Percentiles rank a stretch among this genome's conserved stretches.
Evolutionary conservation across 2,888 invertebrate species (phyloP).

Genomic region (Parthenolecanium corni): DNA sequence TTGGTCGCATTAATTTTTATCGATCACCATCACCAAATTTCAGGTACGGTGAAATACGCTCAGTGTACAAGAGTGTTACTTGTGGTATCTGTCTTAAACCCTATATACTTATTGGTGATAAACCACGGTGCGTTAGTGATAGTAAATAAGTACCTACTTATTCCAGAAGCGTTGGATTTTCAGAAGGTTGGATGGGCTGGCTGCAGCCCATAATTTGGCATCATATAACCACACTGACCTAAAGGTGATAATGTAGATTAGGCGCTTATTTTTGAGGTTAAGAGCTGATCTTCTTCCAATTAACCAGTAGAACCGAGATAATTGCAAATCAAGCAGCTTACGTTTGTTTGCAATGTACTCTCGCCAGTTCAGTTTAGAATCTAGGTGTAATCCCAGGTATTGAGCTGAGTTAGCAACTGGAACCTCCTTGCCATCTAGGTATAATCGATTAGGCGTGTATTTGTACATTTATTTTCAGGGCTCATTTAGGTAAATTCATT

Average conservation of each 20-base stretch:
- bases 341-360: neutral
- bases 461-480: conserved; percentile 45
- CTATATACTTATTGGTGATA: neutral
- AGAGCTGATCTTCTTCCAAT: neutral
- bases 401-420: neutral
- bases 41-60: no score
- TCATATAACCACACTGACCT: neutral
- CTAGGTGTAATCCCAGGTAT: conserved; percentile 2
- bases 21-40: no score
- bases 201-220: neutral
- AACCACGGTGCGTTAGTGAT: neutral
- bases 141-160: neutral
- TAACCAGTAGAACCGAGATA: neutral
- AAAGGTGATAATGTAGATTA: neutral
- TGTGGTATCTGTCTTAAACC: no score
- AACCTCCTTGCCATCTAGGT: neutral
- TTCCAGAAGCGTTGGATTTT: neutral
- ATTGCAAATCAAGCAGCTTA: neutral
- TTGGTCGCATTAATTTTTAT: no score
- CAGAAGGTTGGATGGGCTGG: neutral
- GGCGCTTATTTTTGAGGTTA: neutral
- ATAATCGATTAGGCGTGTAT: no score
- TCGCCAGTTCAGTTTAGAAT: neutral
- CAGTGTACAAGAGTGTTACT: no score
- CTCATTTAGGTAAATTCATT: conserved; percentile 67